Evolutionary conservation across 2,797 vertebrate genomes (phyloP).

Genomic region (Macrochelys suwanniensis): DNA sequence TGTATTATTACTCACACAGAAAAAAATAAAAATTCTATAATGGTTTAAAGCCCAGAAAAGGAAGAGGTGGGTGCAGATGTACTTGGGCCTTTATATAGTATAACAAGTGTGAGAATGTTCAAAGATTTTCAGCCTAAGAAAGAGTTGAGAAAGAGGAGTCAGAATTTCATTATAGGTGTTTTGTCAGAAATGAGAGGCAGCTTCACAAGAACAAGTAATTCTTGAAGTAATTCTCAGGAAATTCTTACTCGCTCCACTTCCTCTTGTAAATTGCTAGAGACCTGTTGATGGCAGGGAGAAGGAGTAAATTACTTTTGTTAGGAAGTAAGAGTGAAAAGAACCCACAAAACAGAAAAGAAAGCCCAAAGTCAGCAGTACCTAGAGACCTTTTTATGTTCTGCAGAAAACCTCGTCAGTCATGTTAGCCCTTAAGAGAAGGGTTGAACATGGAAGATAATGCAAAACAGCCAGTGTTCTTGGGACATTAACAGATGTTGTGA

Average conservation of each 20-base stretch:
- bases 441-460: background rate
- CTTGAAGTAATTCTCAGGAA: conserved; percentile 54
- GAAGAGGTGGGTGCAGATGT: conserved; percentile 70
- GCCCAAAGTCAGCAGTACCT: background rate
- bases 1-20: background rate
- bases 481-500: background rate
- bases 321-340: background rate
- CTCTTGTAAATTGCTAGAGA: conserved; percentile 16
- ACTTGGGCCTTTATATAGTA: conserved; percentile 78
- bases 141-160: conserved; percentile 73
- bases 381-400: background rate
- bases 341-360: background rate
- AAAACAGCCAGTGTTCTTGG: background rate
- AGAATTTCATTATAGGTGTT: conserved; percentile 78
- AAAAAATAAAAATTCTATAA: conserved; percentile 54
- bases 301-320: background rate
- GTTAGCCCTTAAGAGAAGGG: background rate
- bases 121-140: conserved; percentile 69
- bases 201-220: conserved; percentile 45
- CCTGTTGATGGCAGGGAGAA: background rate
- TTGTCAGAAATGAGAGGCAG: conserved; percentile 65
- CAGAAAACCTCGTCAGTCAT: background rate
- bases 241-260: conserved; percentile 17
- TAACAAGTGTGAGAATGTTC: conserved; percentile 71
- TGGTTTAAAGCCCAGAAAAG: conserved; percentile 60